Base-by-base conservation (phyloP, 2,888 invertebrate species). In the Drosophila austrosaltans region DNA sequence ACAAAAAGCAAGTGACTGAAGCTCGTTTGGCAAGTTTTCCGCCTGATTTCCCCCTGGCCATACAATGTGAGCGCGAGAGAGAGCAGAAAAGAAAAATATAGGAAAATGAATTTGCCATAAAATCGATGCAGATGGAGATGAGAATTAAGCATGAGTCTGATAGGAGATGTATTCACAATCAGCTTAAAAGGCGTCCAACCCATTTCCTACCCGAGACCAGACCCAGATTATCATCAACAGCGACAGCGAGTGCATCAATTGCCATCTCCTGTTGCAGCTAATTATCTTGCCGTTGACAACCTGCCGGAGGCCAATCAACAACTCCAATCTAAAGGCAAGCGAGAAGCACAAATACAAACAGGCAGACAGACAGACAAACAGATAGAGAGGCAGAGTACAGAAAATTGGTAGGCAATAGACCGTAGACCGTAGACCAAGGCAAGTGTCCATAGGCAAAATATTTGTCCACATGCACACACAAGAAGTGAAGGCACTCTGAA, bases 81-180 rank as follows among this genome's bases (percentile, higher is more conserved):
- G 39, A 53, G 20, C 44, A 60, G 16, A 39, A 53, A 20, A 22
- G 53, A 28, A 8, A 61, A 68, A 53, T 60, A 40, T 54, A 6
- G 10, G 48, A 48, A 48, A 48, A 48, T 48, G 48, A 48, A 48
- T 10, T 48, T 57, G 68, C 44, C 72, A 83, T 58, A 86, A 78
- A 89, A 82, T 82, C 89, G 79, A 87, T 89, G 68, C 54, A 72
- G 64, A 68, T 72, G 64, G 66, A 76, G 65, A 66, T 65, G 63
- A 12, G 48, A 53, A 65, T 30, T 66, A 67, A 53, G 63, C 59
- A 54, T 28, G 56, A 64, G 53, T 53, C 44, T 20, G 42, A 48
- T 53, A 28, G 61, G 28, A 62, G 48, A 61, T 71, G 63, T 63
- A 66, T 75, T 28, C 61, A 72, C 84, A 86, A 78, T 86, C 89